Evolutionary conservation across 2,888 invertebrate genomes (phyloP).

Genomic region (Nymphalis polychloros): DNA sequence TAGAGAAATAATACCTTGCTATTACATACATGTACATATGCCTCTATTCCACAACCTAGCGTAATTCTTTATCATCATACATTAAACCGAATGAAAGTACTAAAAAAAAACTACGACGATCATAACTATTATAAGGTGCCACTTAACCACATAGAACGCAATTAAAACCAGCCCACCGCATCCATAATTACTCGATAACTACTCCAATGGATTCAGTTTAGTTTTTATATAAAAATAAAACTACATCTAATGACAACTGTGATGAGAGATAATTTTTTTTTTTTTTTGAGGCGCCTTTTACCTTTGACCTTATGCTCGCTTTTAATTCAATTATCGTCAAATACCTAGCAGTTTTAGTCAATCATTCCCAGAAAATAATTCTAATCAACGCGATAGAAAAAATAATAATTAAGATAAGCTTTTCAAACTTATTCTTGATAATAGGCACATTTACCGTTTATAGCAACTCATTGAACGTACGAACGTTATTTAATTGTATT

Average conservation of each 20-base stretch:
- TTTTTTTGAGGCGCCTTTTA: not conserved
- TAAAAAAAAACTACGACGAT: conserved; percentile 21
- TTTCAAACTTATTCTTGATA: not conserved
- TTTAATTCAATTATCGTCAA: not conserved
- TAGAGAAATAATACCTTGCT: no score
- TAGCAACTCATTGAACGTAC: not conserved
- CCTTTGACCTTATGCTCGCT: conserved; percentile 16
- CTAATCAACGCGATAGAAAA: not conserved
- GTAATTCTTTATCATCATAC: conserved; percentile 4
- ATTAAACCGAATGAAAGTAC: not conserved
- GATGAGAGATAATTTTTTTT: no score
- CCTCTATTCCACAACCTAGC: not conserved
- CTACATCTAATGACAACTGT: conserved; percentile 10
- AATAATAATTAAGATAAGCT: conserved; percentile 1
- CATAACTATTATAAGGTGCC: conserved; percentile 25
- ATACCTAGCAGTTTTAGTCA: not conserved
- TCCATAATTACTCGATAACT: conserved; percentile 27
- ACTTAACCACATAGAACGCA: conserved; percentile 27
- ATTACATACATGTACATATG: not conserved
- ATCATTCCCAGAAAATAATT: not conserved
- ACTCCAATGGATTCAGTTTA: conserved; percentile 7
- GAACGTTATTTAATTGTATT: not conserved
- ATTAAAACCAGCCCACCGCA: conserved; percentile 26
- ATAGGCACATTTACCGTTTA: not conserved
- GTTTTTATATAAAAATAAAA: conserved; percentile 17